Conservation (phyloP, 2,888 invertebrate species). For the Trilocha varians region DNA sequence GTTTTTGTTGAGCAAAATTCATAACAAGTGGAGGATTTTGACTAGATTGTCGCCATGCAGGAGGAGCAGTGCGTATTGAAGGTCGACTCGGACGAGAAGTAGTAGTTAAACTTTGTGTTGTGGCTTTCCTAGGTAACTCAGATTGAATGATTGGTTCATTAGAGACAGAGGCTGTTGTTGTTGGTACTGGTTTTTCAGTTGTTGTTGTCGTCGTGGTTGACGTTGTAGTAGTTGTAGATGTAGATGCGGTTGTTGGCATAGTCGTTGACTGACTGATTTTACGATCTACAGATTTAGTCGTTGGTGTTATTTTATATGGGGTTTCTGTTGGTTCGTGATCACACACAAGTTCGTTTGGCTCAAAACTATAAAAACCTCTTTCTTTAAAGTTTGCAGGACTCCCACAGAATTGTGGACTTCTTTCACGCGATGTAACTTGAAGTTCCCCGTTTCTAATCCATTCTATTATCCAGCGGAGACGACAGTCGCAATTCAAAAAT, state of each 20-base stretch:
- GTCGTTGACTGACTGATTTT: slow-evolving; percentile 31
- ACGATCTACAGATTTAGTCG: slow-evolving; percentile 27
- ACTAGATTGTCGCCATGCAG: slow-evolving; percentile 64
- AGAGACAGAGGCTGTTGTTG: slow-evolving; percentile 29
- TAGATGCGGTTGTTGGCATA: slow-evolving; percentile 25
- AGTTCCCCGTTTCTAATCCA: slow-evolving; percentile 91
- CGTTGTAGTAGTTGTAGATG: slow-evolving; percentile 31
- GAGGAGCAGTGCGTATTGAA: slow-evolving; percentile 51
- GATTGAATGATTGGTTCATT: slow-evolving; percentile 25
- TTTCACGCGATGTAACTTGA: slow-evolving; percentile 92
- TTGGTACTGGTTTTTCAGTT: slow-evolving; percentile 16
- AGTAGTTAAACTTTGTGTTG: too few relatives aligned
- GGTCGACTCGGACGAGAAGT: slow-evolving; percentile 9
- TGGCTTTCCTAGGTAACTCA: slow-evolving; percentile 32
- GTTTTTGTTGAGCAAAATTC: slow-evolving; percentile 78
- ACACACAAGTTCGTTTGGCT: slow-evolving; percentile 81
- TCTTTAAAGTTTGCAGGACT: slow-evolving; percentile 85
- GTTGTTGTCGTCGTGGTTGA: slow-evolving; percentile 26
- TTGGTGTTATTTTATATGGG: slow-evolving; percentile 29
- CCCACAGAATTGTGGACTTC: slow-evolving; percentile 94
- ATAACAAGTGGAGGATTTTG: slow-evolving; percentile 82
- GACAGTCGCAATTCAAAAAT: slow-evolving; percentile 91
- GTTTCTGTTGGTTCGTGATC: slow-evolving; percentile 50
- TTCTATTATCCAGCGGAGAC: slow-evolving; percentile 89
- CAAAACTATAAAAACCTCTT: slow-evolving; percentile 89